Conservation (phyloP, 2,797 vertebrate genomes). For the Eurystomus glaucurus region DNA sequence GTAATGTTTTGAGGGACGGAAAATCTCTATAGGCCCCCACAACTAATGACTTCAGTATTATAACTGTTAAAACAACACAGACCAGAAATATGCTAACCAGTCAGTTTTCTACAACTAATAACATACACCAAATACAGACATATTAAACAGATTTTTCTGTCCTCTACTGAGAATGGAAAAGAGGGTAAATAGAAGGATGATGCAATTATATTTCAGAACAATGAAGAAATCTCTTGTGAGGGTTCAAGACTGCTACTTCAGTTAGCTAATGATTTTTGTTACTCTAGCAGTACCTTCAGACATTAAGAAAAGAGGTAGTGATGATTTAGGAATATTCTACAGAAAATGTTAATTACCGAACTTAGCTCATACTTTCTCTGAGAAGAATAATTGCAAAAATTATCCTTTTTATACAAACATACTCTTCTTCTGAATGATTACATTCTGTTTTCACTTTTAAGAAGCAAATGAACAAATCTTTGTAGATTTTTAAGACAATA, state of each 20-base stretch:
- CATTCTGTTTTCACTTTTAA: neutral
- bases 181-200: neutral
- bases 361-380: neutral
- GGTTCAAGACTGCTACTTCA: neutral
- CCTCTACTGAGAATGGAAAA: neutral
- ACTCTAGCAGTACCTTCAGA: neutral
- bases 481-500: neutral
- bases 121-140: no score
- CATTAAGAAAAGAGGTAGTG: neutral
- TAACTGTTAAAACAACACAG: neutral
- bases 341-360: neutral
- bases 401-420: neutral
- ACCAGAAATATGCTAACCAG: no score
- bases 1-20: neutral
- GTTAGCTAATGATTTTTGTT: neutral
- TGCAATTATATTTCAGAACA: neutral
- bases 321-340: neutral
- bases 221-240: neutral
- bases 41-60: neutral
- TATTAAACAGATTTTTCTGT: neutral
- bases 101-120: no score
- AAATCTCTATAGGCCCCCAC: neutral
- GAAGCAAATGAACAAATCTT: neutral
- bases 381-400: neutral
- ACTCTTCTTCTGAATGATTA: neutral